phyloP scores from a whole-genome alignment of 2,797 vertebrate genomes.

The Corythornis leucogaster region DNA sequence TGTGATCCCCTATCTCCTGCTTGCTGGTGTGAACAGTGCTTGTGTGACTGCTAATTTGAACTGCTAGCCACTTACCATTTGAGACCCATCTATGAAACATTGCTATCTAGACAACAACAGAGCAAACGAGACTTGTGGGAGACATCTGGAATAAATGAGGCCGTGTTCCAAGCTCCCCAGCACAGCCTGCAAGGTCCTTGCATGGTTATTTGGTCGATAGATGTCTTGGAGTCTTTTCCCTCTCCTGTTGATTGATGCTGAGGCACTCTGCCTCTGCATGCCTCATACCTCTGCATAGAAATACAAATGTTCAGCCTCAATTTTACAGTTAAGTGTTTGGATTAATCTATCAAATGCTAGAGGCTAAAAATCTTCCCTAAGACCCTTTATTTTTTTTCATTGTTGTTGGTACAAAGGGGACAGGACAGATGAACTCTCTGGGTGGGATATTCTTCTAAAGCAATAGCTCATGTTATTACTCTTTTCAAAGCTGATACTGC shows the following conservation, averaged over 20 bases:
- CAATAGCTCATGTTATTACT: neutral
- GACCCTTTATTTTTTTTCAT: neutral
- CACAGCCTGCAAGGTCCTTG: slow-evolving; percentile 6
- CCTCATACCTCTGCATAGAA: neutral
- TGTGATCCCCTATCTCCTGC: neutral
- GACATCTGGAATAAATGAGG: slow-evolving; percentile 38
- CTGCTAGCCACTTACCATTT: neutral
- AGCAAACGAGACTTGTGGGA: slow-evolving; percentile 6
- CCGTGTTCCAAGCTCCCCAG: neutral
- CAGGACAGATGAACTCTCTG: neutral
- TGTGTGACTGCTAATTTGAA: neutral
- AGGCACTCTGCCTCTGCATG: neutral
- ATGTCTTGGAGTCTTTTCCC: neutral
- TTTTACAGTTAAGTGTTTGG: slow-evolving; percentile 15
- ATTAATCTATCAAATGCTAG: neutral
- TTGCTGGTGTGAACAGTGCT: neutral
- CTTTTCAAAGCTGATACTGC: neutral
- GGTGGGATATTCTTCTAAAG: neutral
- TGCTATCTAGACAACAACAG: neutral
- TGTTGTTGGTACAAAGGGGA: neutral
- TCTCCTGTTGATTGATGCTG: slow-evolving; percentile 7
- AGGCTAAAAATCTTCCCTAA: neutral
- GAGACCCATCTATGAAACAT: neutral
- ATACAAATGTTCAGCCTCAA: neutral
- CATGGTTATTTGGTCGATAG: neutral